Evolutionary conservation across 2,113 vertebrate species (phyloP).

Genomic region (Entomyzon cyanotis): DNA sequence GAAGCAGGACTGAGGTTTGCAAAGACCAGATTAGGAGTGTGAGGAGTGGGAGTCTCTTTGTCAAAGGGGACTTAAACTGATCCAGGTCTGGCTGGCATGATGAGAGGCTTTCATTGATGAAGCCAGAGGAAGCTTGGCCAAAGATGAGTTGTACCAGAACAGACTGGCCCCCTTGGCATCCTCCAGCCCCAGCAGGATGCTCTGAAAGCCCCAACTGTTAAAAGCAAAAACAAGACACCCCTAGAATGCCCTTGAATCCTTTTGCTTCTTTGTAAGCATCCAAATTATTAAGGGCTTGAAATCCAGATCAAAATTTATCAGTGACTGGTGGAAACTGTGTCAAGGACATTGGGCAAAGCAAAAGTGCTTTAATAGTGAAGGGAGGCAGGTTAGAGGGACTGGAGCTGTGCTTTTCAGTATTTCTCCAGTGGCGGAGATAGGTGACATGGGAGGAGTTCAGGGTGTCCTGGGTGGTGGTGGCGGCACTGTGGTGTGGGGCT

Average conservation of each 20-base stretch:
- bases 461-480: neutral
- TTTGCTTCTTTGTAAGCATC: neutral
- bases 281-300: neutral
- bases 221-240: neutral
- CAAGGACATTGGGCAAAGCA: neutral
- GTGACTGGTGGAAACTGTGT: neutral
- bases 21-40: neutral
- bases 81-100: neutral
- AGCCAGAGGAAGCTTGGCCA: neutral
- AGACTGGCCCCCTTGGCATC: neutral
- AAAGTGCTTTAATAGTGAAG: neutral
- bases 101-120: neutral
- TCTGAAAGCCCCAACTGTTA: neutral
- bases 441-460: rapidly evolving
- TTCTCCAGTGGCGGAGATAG: neutral
- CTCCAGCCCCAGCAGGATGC: neutral
- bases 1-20: neutral
- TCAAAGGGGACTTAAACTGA: neutral
- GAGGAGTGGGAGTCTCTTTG: neutral
- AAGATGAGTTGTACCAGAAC: neutral
- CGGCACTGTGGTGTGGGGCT: rapidly evolving
- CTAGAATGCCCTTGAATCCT: neutral
- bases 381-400: neutral
- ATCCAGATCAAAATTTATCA: neutral
- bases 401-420: neutral